Conservation (phyloP, 2,888 invertebrate genomes). For the Lydus trimaculatus region DNA sequence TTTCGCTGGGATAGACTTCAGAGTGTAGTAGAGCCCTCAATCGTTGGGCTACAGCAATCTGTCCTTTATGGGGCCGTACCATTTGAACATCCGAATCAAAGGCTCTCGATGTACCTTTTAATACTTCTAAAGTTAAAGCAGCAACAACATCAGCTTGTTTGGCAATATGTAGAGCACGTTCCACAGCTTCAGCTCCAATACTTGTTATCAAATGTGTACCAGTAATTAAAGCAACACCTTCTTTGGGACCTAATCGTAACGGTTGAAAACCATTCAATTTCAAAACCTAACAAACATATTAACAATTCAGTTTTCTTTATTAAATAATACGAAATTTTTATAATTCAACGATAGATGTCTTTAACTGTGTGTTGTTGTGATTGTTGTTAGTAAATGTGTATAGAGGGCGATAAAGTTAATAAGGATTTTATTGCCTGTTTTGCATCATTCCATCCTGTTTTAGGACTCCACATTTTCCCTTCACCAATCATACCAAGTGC, state of each 20-base stretch:
- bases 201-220: constrained; percentile 73
- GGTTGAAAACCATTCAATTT: constrained; percentile 66
- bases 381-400: neutral
- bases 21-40: constrained; percentile 69
- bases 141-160: constrained; percentile 72
- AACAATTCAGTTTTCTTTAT: neutral
- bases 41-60: constrained; percentile 66
- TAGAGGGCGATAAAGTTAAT: neutral
- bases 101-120: constrained; percentile 70
- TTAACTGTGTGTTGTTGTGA: too few relatives aligned
- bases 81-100: constrained; percentile 71
- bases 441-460: constrained; percentile 69
- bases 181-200: constrained; percentile 70
- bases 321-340: neutral
- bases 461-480: constrained; percentile 72
- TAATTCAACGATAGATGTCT: neutral
- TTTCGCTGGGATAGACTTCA: constrained; percentile 68
- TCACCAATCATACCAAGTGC: constrained; percentile 72
- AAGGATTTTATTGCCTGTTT: constrained; percentile 58
- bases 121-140: constrained; percentile 69
- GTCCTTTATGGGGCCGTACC: constrained; percentile 70
- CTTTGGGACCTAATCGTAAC: constrained; percentile 67
- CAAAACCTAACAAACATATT: constrained; percentile 48
- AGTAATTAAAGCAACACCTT: constrained; percentile 71
- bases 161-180: constrained; percentile 66